Evolutionary conservation across 2,797 vertebrate species (phyloP).

Genomic region (Typhlichthys subterraneus): DNA sequence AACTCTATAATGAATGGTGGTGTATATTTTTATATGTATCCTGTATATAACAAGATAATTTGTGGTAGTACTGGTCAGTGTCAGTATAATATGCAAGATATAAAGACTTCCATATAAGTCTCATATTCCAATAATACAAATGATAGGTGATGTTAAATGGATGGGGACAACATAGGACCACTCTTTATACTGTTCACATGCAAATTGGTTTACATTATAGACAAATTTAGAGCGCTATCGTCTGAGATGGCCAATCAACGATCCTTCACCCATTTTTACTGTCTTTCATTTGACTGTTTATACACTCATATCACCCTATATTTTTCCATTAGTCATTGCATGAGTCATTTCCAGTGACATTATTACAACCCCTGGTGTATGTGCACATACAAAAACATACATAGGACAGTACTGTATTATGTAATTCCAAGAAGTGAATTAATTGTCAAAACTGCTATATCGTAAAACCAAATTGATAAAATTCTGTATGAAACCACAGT

Average conservation of each 20-base stretch:
- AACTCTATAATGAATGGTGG: slow-evolving; percentile 76
- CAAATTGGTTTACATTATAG: slow-evolving; percentile 57
- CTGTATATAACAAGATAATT: slow-evolving; percentile 77
- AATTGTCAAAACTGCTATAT: neutral
- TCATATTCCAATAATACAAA: slow-evolving; percentile 51
- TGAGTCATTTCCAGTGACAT: slow-evolving; percentile 23
- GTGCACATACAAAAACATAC: too few relatives aligned
- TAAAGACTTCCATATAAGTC: slow-evolving; percentile 48
- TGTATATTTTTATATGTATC: slow-evolving; percentile 75
- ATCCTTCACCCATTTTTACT: slow-evolving; percentile 43
- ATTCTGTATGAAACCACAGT: slow-evolving; percentile 13
- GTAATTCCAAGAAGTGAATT: neutral
- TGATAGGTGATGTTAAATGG: slow-evolving; percentile 55
- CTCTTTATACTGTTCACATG: slow-evolving; percentile 68
- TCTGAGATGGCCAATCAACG: slow-evolving; percentile 28
- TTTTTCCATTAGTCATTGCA: slow-evolving; percentile 38
- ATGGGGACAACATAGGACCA: slow-evolving; percentile 43
- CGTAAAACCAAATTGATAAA: neutral
- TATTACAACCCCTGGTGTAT: slow-evolving; percentile 6
- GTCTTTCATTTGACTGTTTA: slow-evolving; percentile 54
- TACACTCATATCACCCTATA: slow-evolving; percentile 25
- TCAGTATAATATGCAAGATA: slow-evolving; percentile 67
- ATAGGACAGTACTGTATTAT: too few relatives aligned
- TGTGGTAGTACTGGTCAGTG: slow-evolving; percentile 74
- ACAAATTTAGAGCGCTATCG: slow-evolving; percentile 42